Evolutionary conservation across 30 jellyfish, hydroid and myxozoan species (phyloP), one percentile per base, ranked within the genome.

Genomic region (Hydra vulgaris): DNA sequence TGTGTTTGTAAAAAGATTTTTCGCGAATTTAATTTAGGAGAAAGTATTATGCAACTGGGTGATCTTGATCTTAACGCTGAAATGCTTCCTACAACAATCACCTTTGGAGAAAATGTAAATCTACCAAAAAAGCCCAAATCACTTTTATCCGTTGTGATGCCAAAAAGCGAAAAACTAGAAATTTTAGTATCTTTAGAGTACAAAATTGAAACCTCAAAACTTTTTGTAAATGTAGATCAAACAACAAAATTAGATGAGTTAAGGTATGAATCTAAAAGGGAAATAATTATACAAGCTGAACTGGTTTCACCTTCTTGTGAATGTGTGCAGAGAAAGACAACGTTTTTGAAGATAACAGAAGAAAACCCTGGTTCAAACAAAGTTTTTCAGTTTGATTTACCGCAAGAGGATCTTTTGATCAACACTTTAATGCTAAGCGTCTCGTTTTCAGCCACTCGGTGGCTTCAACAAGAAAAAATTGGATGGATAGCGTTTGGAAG

Each of bases 401-500:
- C 82, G 68, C 95, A 85, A 71, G 97, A 90, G 66, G 96, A 90
- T 76, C 72, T 90, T 72, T 85, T 90, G 22, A 82, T 90, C 21
- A 80, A 90, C 87, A 90, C 97, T 19, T 82, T 90, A 74, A 90
- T 90, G 97, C 87, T 91, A 18, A 91, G 98, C 71, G 98, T 91
- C 22, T 86, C 96, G 67, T 91, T 86, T 73, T 91, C 98, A 3
- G 96, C 98, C 24, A 80, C 83, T 25, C 89, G 98, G 26, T 83
- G 94, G 94, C 90, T 86, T 67, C 96, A 86, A 73, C 98, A 91
- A 81, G 98, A 91, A 82, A 91, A 93, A 71, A 91, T 91, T 25
- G 98, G 98, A 17, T 91, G 98, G 98, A 91, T 91, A 67, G 89
- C 98, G 19, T 91, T 91, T 79, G 98, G 98, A 15, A 66, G 96